Evolutionary conservation across 2,888 invertebrate species (phyloP).

Genomic region (Ormyrus rosae): DNA sequence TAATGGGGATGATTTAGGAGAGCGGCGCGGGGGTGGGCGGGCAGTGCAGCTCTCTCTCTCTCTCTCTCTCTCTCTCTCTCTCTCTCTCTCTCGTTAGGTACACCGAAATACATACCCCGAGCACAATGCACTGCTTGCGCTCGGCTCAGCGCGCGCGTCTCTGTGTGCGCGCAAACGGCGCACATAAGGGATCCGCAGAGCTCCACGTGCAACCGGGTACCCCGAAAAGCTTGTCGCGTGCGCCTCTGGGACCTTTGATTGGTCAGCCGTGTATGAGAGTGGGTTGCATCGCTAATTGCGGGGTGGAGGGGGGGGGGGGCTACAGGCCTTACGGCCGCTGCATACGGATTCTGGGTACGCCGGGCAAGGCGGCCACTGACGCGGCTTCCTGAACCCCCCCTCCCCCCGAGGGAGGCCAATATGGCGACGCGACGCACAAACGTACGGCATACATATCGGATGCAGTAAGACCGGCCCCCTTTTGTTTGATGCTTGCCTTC

Average conservation of each 20-base stretch:
- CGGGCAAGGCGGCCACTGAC: too few relatives aligned
- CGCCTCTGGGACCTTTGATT: slow-evolving; percentile 65
- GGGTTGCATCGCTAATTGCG: slow-evolving; percentile 30
- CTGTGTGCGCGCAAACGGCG: slow-evolving; percentile 43
- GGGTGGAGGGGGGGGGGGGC: not conserved
- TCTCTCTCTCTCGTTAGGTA: slow-evolving; percentile 1
- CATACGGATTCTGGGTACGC: too few relatives aligned
- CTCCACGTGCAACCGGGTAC: slow-evolving; percentile 7
- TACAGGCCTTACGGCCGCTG: not conserved
- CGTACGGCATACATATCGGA: not conserved
- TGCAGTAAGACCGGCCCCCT: slow-evolving; percentile 2
- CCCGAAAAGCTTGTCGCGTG: slow-evolving; percentile 58
- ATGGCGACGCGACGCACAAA: slow-evolving; percentile 24
- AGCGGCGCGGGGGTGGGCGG: not conserved
- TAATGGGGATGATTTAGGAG: slow-evolving; percentile 15
- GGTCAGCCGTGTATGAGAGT: slow-evolving; percentile 62
- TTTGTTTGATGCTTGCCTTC: slow-evolving; percentile 5
- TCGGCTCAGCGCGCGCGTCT: not conserved
- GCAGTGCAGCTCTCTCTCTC: too few relatives aligned
- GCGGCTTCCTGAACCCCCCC: not conserved
- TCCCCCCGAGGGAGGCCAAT: slow-evolving; percentile 14
- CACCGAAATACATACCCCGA: slow-evolving; percentile 18
- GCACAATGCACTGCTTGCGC: not conserved
- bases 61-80: not conserved
- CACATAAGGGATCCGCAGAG: slow-evolving; percentile 62